phyloP scores from a whole-genome alignment of 2,888 invertebrate genomes.

The Papilio elwesi region DNA sequence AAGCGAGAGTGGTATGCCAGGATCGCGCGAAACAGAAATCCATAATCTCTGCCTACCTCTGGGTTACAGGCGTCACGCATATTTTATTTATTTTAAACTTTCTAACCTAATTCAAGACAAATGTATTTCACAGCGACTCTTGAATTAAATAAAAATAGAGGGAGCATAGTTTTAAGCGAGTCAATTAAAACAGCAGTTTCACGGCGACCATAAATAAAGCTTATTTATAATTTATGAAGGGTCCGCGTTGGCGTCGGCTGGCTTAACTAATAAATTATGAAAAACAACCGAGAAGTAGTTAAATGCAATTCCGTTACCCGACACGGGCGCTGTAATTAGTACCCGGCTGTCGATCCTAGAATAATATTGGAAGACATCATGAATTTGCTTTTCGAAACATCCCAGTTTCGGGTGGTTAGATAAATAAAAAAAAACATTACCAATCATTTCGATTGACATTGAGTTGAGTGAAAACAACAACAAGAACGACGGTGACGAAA shows the following conservation, averaged over 20 bases:
- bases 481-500: no score
- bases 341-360: background rate
- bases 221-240: constrained; percentile 71
- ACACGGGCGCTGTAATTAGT: constrained; percentile 49
- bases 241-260: constrained; percentile 52
- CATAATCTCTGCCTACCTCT: no score
- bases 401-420: background rate
- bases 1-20: no score
- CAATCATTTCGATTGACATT: no score
- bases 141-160: constrained; percentile 5
- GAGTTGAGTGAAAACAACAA: no score
- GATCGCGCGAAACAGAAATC: no score
- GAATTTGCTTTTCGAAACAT: background rate
- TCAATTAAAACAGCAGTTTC: constrained; percentile 58
- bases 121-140: no score
- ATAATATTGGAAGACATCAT: background rate
- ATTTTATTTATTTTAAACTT: no score
- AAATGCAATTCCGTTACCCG: constrained; percentile 66
- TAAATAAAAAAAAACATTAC: no score
- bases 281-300: constrained; percentile 72
- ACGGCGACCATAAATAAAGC: constrained; percentile 63
- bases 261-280: constrained; percentile 74
- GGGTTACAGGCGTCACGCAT: no score
- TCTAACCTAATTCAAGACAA: background rate
- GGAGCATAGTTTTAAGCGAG: constrained; percentile 22